phyloP scores from a whole-genome alignment of 2,888 invertebrate species.

The Leucophora obtusa region DNA sequence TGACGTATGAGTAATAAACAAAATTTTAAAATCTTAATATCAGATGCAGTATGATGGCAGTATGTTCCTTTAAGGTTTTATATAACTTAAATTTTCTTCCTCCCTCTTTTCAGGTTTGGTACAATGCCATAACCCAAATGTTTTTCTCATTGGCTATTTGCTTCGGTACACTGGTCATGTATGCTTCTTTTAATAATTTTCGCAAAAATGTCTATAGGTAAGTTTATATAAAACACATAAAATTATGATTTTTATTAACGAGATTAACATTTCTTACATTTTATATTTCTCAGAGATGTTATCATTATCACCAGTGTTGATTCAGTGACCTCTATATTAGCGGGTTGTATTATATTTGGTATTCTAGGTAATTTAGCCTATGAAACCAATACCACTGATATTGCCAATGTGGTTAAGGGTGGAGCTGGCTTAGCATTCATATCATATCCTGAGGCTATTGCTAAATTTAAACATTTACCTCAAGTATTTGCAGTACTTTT shows the following conservation, averaged over 20 bases:
- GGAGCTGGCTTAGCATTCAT: slow-evolving; percentile 91
- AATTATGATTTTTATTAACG: no score
- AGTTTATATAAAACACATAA: slow-evolving; percentile 46
- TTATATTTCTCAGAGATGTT: slow-evolving; percentile 83
- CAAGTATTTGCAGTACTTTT: slow-evolving; percentile 81
- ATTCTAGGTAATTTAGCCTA: slow-evolving; percentile 89
- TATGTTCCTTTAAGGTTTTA: no score
- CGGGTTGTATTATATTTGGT: slow-evolving; percentile 91
- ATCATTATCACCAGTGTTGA: slow-evolving; percentile 90
- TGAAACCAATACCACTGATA: slow-evolving; percentile 81
- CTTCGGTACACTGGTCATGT: slow-evolving; percentile 82
- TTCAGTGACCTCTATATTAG: slow-evolving; percentile 88
- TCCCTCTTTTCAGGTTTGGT: slow-evolving; percentile 80
- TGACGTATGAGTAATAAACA: no score
- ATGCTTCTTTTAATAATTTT: slow-evolving; percentile 83
- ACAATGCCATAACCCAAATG: slow-evolving; percentile 83
- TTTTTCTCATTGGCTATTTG: slow-evolving; percentile 83
- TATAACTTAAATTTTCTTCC: no score
- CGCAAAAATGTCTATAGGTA: slow-evolving; percentile 81
- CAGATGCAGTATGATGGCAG: no score
- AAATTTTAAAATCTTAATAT: no score
- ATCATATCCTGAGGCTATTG: slow-evolving; percentile 83
- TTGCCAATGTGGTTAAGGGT: slow-evolving; percentile 83
- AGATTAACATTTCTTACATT: not conserved
- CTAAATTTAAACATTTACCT: slow-evolving; percentile 80